phyloP scores from a whole-genome alignment of 2,113 vertebrate species.

The Notiomystis cincta region DNA sequence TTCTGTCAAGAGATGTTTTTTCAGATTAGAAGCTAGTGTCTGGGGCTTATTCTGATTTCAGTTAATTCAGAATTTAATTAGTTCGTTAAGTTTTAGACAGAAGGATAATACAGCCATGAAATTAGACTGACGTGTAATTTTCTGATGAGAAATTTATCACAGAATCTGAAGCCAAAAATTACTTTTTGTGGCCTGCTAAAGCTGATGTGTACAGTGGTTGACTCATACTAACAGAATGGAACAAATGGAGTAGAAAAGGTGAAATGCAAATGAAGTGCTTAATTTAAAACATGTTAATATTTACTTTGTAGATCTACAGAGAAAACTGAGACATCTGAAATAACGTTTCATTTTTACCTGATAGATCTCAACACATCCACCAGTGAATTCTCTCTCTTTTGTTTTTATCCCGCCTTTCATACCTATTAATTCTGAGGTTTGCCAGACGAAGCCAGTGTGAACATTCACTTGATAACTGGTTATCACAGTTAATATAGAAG shows the following conservation, averaged over 20 bases:
- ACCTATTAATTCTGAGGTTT: not conserved
- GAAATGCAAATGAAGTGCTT: conserved; percentile 25
- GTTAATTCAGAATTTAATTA: conserved; percentile 59
- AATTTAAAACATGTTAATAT: conserved; percentile 41
- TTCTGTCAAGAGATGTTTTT: not conserved
- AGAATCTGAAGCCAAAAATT: conserved; percentile 21
- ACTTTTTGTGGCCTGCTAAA: conserved; percentile 3
- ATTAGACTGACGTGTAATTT: conserved; percentile 46
- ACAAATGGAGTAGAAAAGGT: not conserved
- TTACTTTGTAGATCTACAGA: conserved; percentile 13
- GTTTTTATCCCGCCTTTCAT: not conserved
- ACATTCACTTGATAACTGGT: not conserved
- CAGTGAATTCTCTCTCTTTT: not conserved
- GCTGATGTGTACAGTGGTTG: not conserved
- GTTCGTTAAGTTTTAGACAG: conserved; percentile 25
- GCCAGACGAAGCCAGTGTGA: not conserved
- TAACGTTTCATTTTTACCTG: not conserved
- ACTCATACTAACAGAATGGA: not conserved
- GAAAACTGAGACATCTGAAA: not conserved
- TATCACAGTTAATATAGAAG: not conserved
- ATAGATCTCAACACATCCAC: not conserved
- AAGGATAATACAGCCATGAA: conserved; percentile 45
- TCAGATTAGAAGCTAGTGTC: not conserved
- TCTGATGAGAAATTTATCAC: conserved; percentile 52
- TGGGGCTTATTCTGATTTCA: conserved; percentile 36